Conservation (phyloP, 2,797 vertebrate genomes). For the Amazona ochrocephala region DNA sequence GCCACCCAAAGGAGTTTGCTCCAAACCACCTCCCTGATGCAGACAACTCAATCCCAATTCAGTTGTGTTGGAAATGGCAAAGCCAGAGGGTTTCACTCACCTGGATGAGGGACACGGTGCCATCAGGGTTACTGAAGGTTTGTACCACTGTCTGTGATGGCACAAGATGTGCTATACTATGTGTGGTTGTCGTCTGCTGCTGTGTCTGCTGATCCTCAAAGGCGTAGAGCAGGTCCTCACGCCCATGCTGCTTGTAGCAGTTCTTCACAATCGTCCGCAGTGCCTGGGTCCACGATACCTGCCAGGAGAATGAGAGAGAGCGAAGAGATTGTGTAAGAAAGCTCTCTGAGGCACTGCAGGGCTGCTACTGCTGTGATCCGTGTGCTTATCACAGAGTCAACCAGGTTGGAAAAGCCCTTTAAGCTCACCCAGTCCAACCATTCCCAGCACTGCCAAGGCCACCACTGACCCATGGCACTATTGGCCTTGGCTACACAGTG, state of each 20-base stretch:
- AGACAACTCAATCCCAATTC: no score
- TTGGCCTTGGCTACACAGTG: accelerated
- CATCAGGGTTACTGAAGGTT: slow-evolving; percentile 97
- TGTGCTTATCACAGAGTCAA: accelerated
- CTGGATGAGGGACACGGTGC: slow-evolving; percentile 98
- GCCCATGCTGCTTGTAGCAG: slow-evolving; percentile 98
- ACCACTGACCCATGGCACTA: neutral
- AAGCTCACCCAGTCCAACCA: neutral
- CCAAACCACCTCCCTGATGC: neutral
- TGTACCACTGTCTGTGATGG: slow-evolving; percentile 98
- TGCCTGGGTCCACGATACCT: slow-evolving; percentile 99
- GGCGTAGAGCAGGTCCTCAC: slow-evolving; percentile 94
- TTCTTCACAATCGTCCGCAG: slow-evolving; percentile 97
- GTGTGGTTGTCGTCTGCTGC: slow-evolving; percentile 85
- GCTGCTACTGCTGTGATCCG: accelerated
- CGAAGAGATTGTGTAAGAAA: accelerated
- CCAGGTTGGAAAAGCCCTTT: neutral
- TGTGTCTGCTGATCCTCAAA: slow-evolving; percentile 94
- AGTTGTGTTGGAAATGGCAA: accelerated
- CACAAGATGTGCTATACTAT: slow-evolving; percentile 94
- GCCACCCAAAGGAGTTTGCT: neutral
- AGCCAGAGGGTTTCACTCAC: slow-evolving; percentile 57
- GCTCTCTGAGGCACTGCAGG: neutral
- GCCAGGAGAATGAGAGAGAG: neutral
- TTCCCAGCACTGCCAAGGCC: neutral